Base-by-base conservation (phyloP, 2,888 invertebrate species). In the Hirtodrosophila confusa region DNA sequence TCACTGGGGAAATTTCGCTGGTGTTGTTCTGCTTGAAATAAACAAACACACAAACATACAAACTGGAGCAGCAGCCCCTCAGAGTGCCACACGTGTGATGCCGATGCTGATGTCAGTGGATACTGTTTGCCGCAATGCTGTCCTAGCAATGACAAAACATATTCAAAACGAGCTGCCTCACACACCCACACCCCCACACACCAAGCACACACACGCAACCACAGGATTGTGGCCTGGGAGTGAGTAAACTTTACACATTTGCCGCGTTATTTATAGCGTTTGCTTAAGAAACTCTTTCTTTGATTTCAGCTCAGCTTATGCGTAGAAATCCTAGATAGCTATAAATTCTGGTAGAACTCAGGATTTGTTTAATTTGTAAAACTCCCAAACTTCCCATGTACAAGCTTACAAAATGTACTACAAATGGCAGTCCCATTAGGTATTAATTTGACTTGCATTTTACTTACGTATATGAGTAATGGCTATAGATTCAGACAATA, bases 1-100 rank as follows among this genome's bases (percentile, higher is more conserved):
- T 86, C 87, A 78, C 85, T 82, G 73, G 84, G 84, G 84, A 85
- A 86, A 86, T 85, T 86, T 84, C 63, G 62, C 45, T 69, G 68
- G 54, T 77, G 61, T 62, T 78, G 50, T 65, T 68, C 55, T 29
- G 54, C 44, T 58, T 50, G 7, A 43, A 51, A 50, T 57, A 40
- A 54, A 57, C 72, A 61, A 53, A 66, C 76, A 64, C 36, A 45
- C 51, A 12, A 36, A 37, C 31, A 33, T 3, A 60, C 49, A 43
- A 43, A 43, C 11, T 33, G 31, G 24, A 33, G 39, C 44, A 51
- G 51, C 70, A 70, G 58, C 55, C 40, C 56, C 67, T 39, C 47
- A 27, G 31, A 51, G 58, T 49, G 75, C 44, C 53, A 62, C 75
- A 74, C 67, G 75, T 71, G 75, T 58, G 70, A 56, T 63, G 67